Conservation (phyloP, 2,888 invertebrate species). For the Caenorhabditis sp. region DNA sequence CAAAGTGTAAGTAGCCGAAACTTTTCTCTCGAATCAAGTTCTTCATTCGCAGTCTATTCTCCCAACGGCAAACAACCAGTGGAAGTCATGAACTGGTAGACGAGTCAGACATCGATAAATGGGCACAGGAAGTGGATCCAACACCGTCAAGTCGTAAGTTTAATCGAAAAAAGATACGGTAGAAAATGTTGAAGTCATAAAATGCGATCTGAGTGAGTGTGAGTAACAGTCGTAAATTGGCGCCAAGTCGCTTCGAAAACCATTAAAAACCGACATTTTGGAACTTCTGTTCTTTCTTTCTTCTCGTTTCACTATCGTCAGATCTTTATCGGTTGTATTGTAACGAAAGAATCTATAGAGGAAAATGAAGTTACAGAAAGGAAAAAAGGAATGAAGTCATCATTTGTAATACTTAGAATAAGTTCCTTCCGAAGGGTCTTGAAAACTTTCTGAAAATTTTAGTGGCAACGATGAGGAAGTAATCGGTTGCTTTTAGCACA, state of each 20-base stretch:
- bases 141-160: slow-evolving; percentile 73
- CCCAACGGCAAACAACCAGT: slow-evolving; percentile 86
- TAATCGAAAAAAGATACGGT: background rate
- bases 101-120: slow-evolving; percentile 90
- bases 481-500: too few relatives aligned
- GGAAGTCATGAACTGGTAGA: slow-evolving; percentile 89
- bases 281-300: slow-evolving; percentile 34
- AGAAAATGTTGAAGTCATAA: background rate
- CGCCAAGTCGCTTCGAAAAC: slow-evolving; percentile 33
- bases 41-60: slow-evolving; percentile 41
- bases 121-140: slow-evolving; percentile 84
- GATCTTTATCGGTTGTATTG: slow-evolving; percentile 16
- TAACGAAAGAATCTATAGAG: background rate
- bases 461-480: too few relatives aligned
- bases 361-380: background rate
- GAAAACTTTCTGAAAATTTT: too few relatives aligned
- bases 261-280: slow-evolving; percentile 43
- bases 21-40: background rate
- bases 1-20: slow-evolving; percentile 42
- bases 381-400: background rate
- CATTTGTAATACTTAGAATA: too few relatives aligned
- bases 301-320: slow-evolving; percentile 12
- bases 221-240: slow-evolving; percentile 55
- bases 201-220: slow-evolving; percentile 7
- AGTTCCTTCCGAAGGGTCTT: too few relatives aligned